Conservation (phyloP, 2,797 vertebrate genomes). For the Ceryle rudis region DNA sequence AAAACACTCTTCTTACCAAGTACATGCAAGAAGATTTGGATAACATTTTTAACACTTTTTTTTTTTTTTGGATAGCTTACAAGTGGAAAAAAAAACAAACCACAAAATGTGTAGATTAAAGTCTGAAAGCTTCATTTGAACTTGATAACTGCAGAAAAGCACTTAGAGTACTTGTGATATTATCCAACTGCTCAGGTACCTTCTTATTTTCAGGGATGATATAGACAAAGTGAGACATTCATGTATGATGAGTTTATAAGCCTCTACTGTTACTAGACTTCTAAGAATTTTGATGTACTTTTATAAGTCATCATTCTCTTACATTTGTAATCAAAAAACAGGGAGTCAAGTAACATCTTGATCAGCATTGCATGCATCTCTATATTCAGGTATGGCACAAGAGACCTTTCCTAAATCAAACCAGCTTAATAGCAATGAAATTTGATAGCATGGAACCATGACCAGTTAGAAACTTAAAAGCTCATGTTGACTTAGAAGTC, state of each 20-base stretch:
- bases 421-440: neutral
- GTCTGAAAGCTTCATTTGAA: neutral
- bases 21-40: neutral
- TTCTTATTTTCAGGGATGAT: neutral
- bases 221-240: neutral
- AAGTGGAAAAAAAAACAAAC: neutral
- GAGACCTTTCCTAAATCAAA: neutral
- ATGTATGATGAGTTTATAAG: neutral
- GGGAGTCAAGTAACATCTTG: neutral
- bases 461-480: neutral
- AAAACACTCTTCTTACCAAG: neutral
- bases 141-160: neutral
- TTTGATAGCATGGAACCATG: neutral
- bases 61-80: neutral
- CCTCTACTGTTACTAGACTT: neutral
- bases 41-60: neutral
- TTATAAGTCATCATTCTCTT: neutral
- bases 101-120: neutral
- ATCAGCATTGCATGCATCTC: neutral
- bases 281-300: neutral
- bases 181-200: neutral
- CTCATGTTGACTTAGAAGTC: neutral
- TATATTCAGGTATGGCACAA: neutral
- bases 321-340: neutral
- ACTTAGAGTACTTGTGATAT: neutral